Percentiles rank a stretch among this genome's conserved stretches.
phyloP scores from a whole-genome alignment of 2,797 vertebrate genomes.

The Myotis daubentonii region DNA sequence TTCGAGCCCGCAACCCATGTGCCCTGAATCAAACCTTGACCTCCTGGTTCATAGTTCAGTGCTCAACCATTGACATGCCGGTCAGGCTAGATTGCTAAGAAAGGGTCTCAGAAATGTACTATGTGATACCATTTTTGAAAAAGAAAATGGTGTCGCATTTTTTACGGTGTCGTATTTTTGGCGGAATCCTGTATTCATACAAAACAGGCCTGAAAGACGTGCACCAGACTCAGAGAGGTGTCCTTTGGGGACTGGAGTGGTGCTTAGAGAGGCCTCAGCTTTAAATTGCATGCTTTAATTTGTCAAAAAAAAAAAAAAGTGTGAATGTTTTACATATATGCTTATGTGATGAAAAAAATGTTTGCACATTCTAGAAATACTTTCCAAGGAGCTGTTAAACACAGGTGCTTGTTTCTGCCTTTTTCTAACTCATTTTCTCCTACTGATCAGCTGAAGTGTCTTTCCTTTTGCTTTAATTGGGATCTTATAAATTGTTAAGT shows the following conservation, averaged over 20 bases:
- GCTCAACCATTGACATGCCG: too few relatives aligned
- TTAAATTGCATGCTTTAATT: background rate
- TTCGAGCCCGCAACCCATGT: too few relatives aligned
- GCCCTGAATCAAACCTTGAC: too few relatives aligned
- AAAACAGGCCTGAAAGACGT: background rate
- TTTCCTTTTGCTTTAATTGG: constrained; percentile 33
- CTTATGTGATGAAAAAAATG: background rate
- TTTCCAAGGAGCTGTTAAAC: background rate
- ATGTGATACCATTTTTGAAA: background rate
- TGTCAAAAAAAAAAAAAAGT: background rate
- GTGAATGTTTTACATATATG: background rate
- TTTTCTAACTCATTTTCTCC: background rate
- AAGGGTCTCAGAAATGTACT: background rate
- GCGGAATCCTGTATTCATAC: background rate
- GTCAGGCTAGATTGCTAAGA: background rate
- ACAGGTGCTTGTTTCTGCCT: background rate
- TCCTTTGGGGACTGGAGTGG: background rate
- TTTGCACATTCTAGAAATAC: background rate
- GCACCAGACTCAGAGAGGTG: background rate
- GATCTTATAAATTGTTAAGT: background rate
- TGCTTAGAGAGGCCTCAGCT: background rate
- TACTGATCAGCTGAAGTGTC: background rate
- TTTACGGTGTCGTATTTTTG: background rate
- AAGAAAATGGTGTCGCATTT: background rate
- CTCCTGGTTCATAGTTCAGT: too few relatives aligned